Base-by-base conservation (phyloP, 1,140 invertebrate species). In the Trichomalopsis sarcophagae region DNA sequence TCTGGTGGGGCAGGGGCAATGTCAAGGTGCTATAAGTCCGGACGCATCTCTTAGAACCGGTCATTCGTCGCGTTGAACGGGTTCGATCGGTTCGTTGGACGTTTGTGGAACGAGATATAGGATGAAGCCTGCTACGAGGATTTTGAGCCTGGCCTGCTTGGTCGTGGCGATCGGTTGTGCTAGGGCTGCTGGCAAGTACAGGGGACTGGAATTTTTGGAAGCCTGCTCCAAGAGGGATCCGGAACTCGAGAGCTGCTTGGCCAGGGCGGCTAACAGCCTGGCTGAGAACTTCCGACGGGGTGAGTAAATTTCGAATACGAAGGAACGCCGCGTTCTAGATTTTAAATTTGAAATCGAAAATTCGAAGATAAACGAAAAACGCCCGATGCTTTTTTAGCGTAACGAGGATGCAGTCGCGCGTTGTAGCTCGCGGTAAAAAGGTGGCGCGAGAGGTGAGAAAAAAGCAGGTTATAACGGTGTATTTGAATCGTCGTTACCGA, bases 201-300 rank as follows among this genome's bases (percentile, higher is more conserved):
- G 86, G 55, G 91, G 91, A 71, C 81, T 93, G 0, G 92, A 93
- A 82, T 96, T 95, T 88, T 87, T 96, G n/a, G 94, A 95, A 82
- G 94, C 95, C 81, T 97, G 97, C 88, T 95, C 95, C 1, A 94
- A 93, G 87, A 91, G 92, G 74, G 96, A 96, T 89, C 95, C 95
- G 1, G 93, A 95, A n/a, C 91, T 97, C 1, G 96, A 97, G 87
- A 93, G 94, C 13, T 97, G 97, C 88, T 91, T 97, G 6, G 94
- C 95, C 21, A 94, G 95, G 84, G 95, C 96, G 27, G 96, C 96
- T 83, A 97, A 97, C 90, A 93, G 94, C 81, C 93, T 97, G 36
- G 94, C 96, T 2, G 94, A 95, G 79, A 94, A 95, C 87, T 95
- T 97, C 83, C 94, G 95, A 84, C 86, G 91, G 84, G 95, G 95